Conservation (phyloP, 2,888 invertebrate genomes). For the Siphonodentalium dalli region DNA sequence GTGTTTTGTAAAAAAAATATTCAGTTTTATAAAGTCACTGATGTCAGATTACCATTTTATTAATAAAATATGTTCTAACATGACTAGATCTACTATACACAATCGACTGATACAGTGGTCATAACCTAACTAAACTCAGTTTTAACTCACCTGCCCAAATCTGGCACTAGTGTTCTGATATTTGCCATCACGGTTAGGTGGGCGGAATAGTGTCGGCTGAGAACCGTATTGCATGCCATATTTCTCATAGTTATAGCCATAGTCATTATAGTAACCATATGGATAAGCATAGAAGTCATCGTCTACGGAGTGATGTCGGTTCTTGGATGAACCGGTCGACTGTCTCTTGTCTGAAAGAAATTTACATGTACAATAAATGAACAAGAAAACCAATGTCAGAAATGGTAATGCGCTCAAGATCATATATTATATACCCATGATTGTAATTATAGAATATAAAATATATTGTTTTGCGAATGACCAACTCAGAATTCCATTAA, state of each 20-base stretch:
- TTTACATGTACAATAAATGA: neutral
- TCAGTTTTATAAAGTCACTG: too few species aligned
- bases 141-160: slow-evolving; percentile 53
- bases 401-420: neutral
- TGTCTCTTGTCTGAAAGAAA: slow-evolving; percentile 41
- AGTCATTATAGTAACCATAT: slow-evolving; percentile 36
- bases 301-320: slow-evolving; percentile 58
- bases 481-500: too few species aligned
- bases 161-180: slow-evolving; percentile 52
- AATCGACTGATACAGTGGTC: too few species aligned
- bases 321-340: slow-evolving; percentile 39
- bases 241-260: slow-evolving; percentile 41
- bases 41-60: too few species aligned
- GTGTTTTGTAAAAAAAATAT: too few species aligned
- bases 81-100: too few species aligned
- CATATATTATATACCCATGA: neutral
- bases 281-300: slow-evolving; percentile 52
- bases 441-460: neutral
- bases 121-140: too few species aligned
- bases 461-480: too few species aligned
- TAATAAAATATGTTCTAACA: too few species aligned
- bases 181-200: slow-evolving; percentile 46
- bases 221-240: slow-evolving; percentile 54
- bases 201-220: slow-evolving; percentile 50
- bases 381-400: neutral